Base-by-base conservation (phyloP, 2,797 vertebrate species). In the Brachyrhaphis roseni region DNA sequence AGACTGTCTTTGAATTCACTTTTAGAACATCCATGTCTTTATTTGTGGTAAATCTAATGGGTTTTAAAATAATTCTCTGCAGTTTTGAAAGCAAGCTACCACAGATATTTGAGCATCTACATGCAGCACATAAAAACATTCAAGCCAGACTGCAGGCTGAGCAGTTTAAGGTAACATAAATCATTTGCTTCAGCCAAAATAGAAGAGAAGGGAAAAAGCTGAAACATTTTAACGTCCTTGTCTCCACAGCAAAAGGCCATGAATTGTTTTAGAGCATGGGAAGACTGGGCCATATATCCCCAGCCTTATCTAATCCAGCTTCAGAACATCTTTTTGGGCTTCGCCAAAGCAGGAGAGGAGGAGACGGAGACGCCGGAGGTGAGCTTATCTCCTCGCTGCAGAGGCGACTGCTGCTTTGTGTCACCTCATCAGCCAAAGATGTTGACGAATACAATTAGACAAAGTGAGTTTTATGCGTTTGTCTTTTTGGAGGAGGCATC, bases 201-300 rank as follows among this genome's bases (percentile, higher is more conserved):
- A 8, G 39, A 74, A 3, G 49, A 20, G 47, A 31, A 26, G 34
- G 31, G 34, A 74, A 71, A 74, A 71, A 1, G 1, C 1, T 43
- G 23, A 68, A 71, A 31, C 2, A 1, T 34, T 39, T n/a, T 26
- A 47, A 18, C 5, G 4, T 43, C 7, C 6, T 20, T 55, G 0
- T 80, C 47, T 82, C 77, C 55, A 66, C 82, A 97, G 96, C 96
- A 97, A 97, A 96, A 94, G 90, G 94, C 96, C 77, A 96, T 94
- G 90, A 87, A 85, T 72, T 97, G 96, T 84, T 96, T 96, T 78
- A 83, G 96, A 75, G 96, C 96, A 1, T 97, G 96, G 96, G 96
- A 97, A 53, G 96, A 97, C 89, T 97, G 96, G 96, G 95, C 96
- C 81, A 94, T 97, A 76, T 97, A 97, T 83, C 96, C 96, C 0